phyloP scores from a whole-genome alignment of 2,888 invertebrate species.

The Timandra comae region DNA sequence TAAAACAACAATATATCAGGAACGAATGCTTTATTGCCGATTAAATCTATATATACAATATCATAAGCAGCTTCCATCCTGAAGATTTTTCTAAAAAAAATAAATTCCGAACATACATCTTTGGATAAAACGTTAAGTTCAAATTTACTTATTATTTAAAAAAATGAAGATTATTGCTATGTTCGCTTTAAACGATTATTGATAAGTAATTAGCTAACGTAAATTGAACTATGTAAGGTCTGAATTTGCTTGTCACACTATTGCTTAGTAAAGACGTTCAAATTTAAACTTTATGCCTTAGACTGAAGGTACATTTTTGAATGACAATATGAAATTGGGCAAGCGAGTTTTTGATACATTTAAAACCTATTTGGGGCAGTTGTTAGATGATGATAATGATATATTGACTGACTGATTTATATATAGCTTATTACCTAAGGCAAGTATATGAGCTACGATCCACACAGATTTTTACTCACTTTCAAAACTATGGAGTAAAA shows the following conservation, averaged over 20 bases:
- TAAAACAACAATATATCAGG: slow-evolving; percentile 26
- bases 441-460: too few relatives aligned
- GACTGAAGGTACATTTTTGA: too few relatives aligned
- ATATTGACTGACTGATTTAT: too few relatives aligned
- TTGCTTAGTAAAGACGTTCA: too few relatives aligned
- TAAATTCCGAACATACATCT: slow-evolving; percentile 51
- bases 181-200: slow-evolving; percentile 2
- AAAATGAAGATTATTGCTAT: slow-evolving; percentile 11
- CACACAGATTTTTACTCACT: too few relatives aligned
- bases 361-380: too few relatives aligned
- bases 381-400: too few relatives aligned
- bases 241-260: too few relatives aligned
- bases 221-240: slow-evolving; percentile 1
- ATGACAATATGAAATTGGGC: too few relatives aligned
- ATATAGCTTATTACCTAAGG: too few relatives aligned
- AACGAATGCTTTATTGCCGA: slow-evolving; percentile 48
- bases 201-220: neutral
- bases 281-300: slow-evolving; percentile 7
- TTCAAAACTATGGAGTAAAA: too few relatives aligned
- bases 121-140: slow-evolving; percentile 41
- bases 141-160: slow-evolving; percentile 14
- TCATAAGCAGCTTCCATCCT: slow-evolving; percentile 35
- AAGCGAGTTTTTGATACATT: too few relatives aligned
- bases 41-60: slow-evolving; percentile 48
- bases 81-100: slow-evolving; percentile 43